phyloP scores from a whole-genome alignment of 2,888 invertebrate species.

The Baccha elongata region DNA sequence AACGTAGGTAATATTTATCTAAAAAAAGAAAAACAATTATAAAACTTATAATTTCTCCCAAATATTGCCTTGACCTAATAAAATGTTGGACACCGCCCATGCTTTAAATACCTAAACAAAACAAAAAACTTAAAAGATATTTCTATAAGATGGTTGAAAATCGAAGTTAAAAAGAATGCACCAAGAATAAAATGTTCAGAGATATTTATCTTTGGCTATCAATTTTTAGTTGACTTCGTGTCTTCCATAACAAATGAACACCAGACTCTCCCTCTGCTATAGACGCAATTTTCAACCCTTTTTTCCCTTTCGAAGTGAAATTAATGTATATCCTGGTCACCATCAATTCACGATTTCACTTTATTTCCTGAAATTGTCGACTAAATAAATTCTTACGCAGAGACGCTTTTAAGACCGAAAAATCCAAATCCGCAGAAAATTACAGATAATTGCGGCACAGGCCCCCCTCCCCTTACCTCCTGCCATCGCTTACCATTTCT shows the following conservation, averaged over 20 bases:
- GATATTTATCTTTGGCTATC: slow-evolving; percentile 68
- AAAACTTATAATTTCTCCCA: slow-evolving; percentile 40
- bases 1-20: no score
- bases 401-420: slow-evolving; percentile 50
- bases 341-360: slow-evolving; percentile 66
- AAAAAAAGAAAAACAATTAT: no score
- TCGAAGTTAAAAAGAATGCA: background rate
- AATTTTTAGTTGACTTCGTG: slow-evolving; percentile 62
- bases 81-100: slow-evolving; percentile 25
- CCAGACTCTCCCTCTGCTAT: background rate
- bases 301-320: slow-evolving; percentile 39
- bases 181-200: slow-evolving; percentile 43
- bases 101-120: background rate
- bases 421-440: slow-evolving; percentile 71
- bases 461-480: background rate
- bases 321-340: slow-evolving; percentile 63
- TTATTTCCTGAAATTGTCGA: slow-evolving; percentile 54
- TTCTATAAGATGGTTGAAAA: background rate
- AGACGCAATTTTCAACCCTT: slow-evolving; percentile 46
- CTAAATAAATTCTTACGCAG: slow-evolving; percentile 26
- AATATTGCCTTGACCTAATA: slow-evolving; percentile 68
- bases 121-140: background rate
- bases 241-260: slow-evolving; percentile 60
- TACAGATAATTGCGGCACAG: slow-evolving; percentile 66
- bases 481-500: background rate